Evolutionary conservation across 2,888 invertebrate species (phyloP).

Genomic region (Drosophila anomelani): DNA sequence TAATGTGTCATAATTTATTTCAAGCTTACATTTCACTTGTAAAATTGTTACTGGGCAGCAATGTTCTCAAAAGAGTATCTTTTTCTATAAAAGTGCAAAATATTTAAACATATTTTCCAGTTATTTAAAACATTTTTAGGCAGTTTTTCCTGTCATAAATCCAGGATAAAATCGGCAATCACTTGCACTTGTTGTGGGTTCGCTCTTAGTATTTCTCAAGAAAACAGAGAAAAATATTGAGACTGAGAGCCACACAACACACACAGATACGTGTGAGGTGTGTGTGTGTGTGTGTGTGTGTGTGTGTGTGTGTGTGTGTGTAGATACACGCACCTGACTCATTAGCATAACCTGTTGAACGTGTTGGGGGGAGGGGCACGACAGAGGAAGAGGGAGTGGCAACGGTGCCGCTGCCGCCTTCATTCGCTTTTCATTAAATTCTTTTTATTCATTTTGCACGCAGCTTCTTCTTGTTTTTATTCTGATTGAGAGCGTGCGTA

Average conservation of each 20-base stretch:
- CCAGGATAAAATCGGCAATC: constrained; percentile 8
- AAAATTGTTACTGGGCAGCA: background rate
- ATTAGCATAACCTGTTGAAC: constrained; percentile 77
- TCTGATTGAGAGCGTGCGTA: constrained; percentile 19
- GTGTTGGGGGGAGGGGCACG: constrained; percentile 36
- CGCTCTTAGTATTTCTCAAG: constrained; percentile 3
- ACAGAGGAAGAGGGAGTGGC: constrained; percentile 30
- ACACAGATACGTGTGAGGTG: background rate
- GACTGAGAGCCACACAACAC: background rate
- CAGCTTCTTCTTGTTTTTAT: constrained; percentile 35
- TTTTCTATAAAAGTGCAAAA: background rate
- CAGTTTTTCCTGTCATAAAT: background rate
- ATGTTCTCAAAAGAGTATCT: background rate
- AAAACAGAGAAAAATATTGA: background rate
- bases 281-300: background rate
- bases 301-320: background rate
- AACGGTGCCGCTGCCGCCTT: constrained; percentile 25
- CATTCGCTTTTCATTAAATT: constrained; percentile 17
- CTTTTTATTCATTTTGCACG: constrained; percentile 53
- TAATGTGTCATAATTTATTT: background rate
- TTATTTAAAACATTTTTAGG: background rate
- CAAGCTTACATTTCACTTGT: background rate
- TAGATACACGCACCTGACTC: constrained; percentile 58
- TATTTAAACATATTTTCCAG: background rate
- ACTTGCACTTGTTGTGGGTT: constrained; percentile 27